Evolutionary conservation across 2,797 vertebrate species (phyloP), one percentile per base, ranked within the genome.

Genomic region (Kryptolebias ocellatus): DNA sequence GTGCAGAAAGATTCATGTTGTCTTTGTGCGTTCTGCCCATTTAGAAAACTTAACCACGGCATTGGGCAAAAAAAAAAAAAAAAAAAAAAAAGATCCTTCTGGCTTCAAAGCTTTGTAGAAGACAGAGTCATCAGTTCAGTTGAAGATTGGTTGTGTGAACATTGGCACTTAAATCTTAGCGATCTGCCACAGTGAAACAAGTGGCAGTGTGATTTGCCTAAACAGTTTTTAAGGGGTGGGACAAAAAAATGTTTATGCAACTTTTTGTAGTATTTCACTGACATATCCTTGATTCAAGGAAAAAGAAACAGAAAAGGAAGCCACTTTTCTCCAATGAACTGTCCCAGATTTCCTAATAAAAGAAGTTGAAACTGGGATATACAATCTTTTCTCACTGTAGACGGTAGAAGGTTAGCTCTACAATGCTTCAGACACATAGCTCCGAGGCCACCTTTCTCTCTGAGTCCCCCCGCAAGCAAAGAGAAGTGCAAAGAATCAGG

Each of bases 201-300:
- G 6, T 87, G 94, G 92, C 89, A 94, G 92, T 93, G 93, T 87
- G 94, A 92, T 84, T 91, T 88, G 94, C 91, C 90, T 92, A 83
- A 83, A 87, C 87, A 67, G 66, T 81, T 70, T 72, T 87, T 44
- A 68, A 72, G 67, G 60, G 24, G 4, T 20, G 14, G 11, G 11
- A 24, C 20, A 42, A 42, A 24, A 8, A 50, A 62, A 67, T 79
- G 86, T 92, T 88, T 92, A 91, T 71, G 87, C 70, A 86, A 82
- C 83, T 84, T 90, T 92, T 92, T 93, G 88, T 90, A 92, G 15
- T 72, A 90, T 90, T 93, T 89, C 94, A 94, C 92, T 84, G 91
- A 86, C 84, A 88, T 94, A 94, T 99, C 96, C 97, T 99, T 99
- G 97, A 99, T 99, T 99, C 97, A 98, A 99, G 97, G 97, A 97